Percentiles rank a stretch among this genome's conserved stretches.
Evolutionary conservation across 2,888 invertebrate species (phyloP).

Genomic region (Brenthis daphne): DNA sequence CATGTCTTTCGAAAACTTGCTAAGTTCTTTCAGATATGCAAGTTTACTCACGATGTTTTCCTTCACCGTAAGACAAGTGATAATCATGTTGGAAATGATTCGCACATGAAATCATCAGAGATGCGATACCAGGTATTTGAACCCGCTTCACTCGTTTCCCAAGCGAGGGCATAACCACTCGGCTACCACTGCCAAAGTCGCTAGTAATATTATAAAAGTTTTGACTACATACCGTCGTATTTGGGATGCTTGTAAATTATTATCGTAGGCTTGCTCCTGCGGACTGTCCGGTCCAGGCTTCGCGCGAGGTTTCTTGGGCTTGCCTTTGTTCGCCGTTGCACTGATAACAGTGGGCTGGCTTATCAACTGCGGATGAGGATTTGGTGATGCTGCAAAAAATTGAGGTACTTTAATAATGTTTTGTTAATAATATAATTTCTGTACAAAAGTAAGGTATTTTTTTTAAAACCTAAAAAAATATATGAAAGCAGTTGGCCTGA

Average conservation of each 20-base stretch:
- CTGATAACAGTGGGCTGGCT: conserved; percentile 93
- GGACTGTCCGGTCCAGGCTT: conserved; percentile 86
- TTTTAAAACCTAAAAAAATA: background rate
- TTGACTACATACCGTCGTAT: conserved; percentile 67
- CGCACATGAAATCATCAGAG: too few relatives aligned
- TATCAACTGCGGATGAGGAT: conserved; percentile 89
- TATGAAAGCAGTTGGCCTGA: background rate
- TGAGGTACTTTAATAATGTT: background rate
- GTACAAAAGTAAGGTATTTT: background rate
- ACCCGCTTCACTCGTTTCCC: too few relatives aligned
- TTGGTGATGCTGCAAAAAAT: conserved; percentile 84
- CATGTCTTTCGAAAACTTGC: too few relatives aligned
- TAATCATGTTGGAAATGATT: too few relatives aligned
- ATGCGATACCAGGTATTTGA: too few relatives aligned
- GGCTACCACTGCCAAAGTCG: too few relatives aligned
- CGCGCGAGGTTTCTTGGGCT: conserved; percentile 89
- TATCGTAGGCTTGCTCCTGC: conserved; percentile 82
- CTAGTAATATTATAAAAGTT: too few relatives aligned
- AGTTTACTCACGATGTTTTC: too few relatives aligned
- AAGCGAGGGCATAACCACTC: too few relatives aligned
- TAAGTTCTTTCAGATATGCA: too few relatives aligned
- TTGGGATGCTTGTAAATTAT: conserved; percentile 75
- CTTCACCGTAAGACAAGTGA: too few relatives aligned
- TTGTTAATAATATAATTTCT: background rate
- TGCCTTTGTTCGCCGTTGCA: conserved; percentile 84